phyloP scores from a whole-genome alignment of 2,888 invertebrate species.

The Nysson spinosus region DNA sequence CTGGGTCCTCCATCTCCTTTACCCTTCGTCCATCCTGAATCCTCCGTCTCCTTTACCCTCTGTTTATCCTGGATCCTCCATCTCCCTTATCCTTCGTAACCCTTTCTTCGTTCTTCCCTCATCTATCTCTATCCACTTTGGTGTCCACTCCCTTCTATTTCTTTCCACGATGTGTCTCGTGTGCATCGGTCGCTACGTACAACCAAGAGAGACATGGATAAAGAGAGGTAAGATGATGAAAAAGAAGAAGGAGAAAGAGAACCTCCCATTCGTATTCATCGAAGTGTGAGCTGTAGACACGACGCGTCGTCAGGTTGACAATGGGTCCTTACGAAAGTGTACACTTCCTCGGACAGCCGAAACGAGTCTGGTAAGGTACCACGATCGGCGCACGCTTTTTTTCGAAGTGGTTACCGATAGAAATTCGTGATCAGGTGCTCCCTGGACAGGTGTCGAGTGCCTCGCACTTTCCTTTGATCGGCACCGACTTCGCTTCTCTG shows the following conservation, averaged over 20 bases:
- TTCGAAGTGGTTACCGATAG: background rate
- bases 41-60: constrained; percentile 6
- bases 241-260: constrained; percentile 24
- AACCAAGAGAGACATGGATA: background rate
- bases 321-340: constrained; percentile 50
- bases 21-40: background rate
- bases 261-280: constrained; percentile 50
- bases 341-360: constrained; percentile 44
- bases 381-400: constrained; percentile 33
- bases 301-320: constrained; percentile 59
- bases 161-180: constrained; percentile 1
- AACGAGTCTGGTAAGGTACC: constrained; percentile 21
- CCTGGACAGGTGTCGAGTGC: constrained; percentile 34
- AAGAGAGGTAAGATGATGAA: background rate
- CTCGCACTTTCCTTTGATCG: constrained; percentile 32
- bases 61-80: background rate
- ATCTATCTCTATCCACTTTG: constrained; percentile 16
- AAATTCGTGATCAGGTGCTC: constrained; percentile 29
- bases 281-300: constrained; percentile 63
- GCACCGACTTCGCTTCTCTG: constrained; percentile 8
- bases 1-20: background rate
- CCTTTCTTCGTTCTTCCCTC: constrained; percentile 11
- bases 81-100: constrained; percentile 16
- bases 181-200: too few species aligned
- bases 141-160: constrained; percentile 3